These are phyloP conservation scores for Chironomus tepperi DNA, from an alignment of 1,140 invertebrate species.

Conservation along the genomic window DNA sequence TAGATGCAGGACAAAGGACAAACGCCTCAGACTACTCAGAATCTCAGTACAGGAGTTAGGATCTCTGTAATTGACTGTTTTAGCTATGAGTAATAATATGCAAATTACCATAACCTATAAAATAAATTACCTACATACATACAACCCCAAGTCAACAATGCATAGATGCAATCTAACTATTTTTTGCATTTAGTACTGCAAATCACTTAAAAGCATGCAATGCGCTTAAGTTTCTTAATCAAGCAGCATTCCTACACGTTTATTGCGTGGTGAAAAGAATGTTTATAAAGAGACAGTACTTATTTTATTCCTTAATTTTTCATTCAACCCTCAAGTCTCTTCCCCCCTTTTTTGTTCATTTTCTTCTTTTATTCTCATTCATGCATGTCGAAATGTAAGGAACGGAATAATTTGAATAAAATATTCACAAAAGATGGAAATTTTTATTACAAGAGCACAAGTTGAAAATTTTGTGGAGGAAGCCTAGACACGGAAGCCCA, in stretches of 20 bases:
- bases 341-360: background rate
- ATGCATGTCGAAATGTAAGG: background rate
- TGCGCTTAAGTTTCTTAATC: background rate
- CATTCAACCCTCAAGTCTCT: background rate
- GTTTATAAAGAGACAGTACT: conserved; percentile 8
- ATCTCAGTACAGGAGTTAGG: no score
- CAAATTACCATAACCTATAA: no score
- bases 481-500: background rate
- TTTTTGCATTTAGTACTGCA: no score
- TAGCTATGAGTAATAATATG: no score
- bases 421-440: conserved; percentile 7
- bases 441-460: background rate
- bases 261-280: conserved; percentile 7
- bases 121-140: no score
- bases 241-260: background rate
- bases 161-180: no score
- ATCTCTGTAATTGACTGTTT: no score
- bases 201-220: no score
- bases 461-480: background rate
- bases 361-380: background rate
- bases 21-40: no score
- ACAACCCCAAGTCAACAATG: no score
- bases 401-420: background rate
- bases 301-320: conserved; percentile 12
- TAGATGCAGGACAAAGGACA: no score